These are phyloP conservation scores for Danionella cerebrum DNA, from an alignment of 2,113 vertebrate genomes.

Conservation along the genomic window DNA sequence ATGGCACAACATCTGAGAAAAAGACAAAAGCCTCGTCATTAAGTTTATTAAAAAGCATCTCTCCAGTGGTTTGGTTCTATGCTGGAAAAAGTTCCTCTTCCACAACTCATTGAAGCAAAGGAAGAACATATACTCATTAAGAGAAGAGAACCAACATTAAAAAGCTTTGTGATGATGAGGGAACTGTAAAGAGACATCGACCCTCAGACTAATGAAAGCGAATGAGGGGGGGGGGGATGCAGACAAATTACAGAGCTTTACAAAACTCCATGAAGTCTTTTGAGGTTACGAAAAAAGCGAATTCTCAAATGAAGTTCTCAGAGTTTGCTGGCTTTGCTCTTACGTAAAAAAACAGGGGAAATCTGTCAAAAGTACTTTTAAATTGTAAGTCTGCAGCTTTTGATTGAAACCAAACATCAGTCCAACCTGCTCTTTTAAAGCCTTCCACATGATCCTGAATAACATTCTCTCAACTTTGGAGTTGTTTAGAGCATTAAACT, in stretches of 20 bases:
- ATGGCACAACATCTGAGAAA: constrained; percentile 30
- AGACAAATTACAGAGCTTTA: neutral
- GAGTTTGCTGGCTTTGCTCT: neutral
- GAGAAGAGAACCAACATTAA: constrained; percentile 61
- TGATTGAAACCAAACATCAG: neutral
- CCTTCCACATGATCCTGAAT: too few species aligned
- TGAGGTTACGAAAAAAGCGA: neutral
- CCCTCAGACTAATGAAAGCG: constrained; percentile 11
- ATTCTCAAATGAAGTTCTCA: neutral
- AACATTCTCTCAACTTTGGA: too few species aligned
- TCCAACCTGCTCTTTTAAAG: too few species aligned
- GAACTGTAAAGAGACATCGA: neutral
- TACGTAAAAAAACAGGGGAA: constrained; percentile 5
- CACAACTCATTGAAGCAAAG: constrained; percentile 48
- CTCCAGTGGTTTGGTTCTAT: constrained; percentile 2
- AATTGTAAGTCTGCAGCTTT: neutral
- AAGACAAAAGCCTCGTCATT: constrained; percentile 34
- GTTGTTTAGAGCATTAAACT: too few species aligned
- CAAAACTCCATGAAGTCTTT: constrained; percentile 1
- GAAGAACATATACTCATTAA: constrained; percentile 65
- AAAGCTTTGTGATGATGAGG: constrained; percentile 58
- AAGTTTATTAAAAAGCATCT: constrained; percentile 33
- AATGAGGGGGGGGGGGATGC: neutral
- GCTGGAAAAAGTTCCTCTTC: constrained; percentile 40
- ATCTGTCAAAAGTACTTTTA: neutral